Evolutionary conservation across 2,113 vertebrate species (phyloP).

Genomic region (Halichoerus grypus): DNA sequence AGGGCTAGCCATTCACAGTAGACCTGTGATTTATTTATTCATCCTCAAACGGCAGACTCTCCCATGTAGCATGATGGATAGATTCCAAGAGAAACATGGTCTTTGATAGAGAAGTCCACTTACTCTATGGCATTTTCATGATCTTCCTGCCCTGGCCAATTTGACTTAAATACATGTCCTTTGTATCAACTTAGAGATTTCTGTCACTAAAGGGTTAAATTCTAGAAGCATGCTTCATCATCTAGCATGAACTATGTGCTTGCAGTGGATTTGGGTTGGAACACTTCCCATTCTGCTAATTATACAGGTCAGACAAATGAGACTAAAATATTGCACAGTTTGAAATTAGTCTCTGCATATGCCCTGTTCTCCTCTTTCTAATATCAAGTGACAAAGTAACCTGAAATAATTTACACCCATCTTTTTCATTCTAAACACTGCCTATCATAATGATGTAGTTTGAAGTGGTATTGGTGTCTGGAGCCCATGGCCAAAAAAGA

Average conservation of each 20-base stretch:
- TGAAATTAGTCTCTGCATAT: neutral
- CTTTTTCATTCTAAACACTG: neutral
- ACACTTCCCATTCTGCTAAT: neutral
- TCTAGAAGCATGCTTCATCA: neutral
- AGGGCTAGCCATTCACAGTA: neutral
- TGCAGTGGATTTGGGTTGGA: neutral
- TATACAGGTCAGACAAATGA: neutral
- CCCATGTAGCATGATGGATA: neutral
- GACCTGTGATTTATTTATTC: neutral
- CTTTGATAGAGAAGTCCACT: neutral
- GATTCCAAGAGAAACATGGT: neutral
- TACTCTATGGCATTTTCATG: neutral
- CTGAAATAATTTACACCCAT: neutral
- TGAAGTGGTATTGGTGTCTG: neutral
- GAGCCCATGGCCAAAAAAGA: neutral
- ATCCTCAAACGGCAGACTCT: neutral
- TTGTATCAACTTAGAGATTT: neutral
- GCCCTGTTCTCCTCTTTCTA: neutral
- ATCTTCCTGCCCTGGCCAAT: neutral
- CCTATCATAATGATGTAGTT: neutral
- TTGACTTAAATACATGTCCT: neutral
- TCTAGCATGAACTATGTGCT: neutral
- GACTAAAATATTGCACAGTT: neutral
- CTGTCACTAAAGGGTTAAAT: neutral
- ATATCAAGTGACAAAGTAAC: neutral